Evolutionary conservation across 2,113 vertebrate genomes (phyloP), one percentile per base, ranked within the genome.

Genomic region (Epinephelus moara): DNA sequence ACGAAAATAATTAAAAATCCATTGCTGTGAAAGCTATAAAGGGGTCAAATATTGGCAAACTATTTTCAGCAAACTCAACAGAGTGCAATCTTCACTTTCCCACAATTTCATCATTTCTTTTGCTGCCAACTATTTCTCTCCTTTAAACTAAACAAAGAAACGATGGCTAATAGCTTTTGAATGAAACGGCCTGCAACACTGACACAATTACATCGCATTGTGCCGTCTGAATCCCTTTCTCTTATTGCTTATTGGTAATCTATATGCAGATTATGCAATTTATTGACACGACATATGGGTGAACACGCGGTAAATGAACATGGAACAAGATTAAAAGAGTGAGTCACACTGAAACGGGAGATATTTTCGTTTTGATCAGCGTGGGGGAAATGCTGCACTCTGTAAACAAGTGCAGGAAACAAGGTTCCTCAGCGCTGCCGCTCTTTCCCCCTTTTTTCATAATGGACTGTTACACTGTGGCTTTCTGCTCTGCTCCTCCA

Each of bases 41-140:
- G 11, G 50, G 42, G 18, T 15, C 6, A 25, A 68, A 71, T 81
- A 59, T 55, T 59, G 62, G 33, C 23, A 50, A 78, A 67, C 14
- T 30, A 21, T 71, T 50, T 82, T 57, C 15, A 63, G 52, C 69
- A 72, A 67, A 81, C 49, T 73, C 45, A 79, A 62, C 67, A 25
- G 6, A 10, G 33, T 70, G 66, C 69, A 72, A 71, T 61, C 66
- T 53, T 59, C 47, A 33, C 55, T 86, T 85, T 77, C 81, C 30
- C 21, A 50, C 13, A 57, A 69, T 89, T 90, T 86, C 81, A 88
- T 87, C 72, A 85, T 77, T 67, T 73, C 27, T 66, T 66, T 40
- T 66, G 12, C 17, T 61, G 49, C 63, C 25, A 53, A 74, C 61
- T 25, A 25, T 64, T 66, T 60, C 13, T 57, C 25, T 45, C 25